A percentile compares a stretch with the other conserved stretches of the same genome.
Conservation (phyloP, 2,113 vertebrate genomes). For the Amphiprion percula region DNA sequence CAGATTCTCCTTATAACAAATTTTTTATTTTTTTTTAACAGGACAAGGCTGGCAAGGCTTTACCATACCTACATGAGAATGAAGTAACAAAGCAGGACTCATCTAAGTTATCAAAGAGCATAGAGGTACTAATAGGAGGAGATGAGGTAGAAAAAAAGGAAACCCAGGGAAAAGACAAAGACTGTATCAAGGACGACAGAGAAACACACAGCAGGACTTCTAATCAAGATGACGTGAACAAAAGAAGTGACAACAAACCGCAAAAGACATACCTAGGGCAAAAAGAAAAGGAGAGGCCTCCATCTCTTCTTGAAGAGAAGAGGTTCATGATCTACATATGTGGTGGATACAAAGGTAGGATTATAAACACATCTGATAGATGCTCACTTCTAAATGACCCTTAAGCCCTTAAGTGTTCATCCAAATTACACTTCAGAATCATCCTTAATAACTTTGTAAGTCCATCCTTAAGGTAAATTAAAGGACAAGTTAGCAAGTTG, state of each 20-base stretch:
- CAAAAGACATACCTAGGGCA: background rate
- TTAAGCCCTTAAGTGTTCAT: no score
- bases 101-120: conserved; percentile 31
- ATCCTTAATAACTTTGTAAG: no score
- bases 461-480: no score
- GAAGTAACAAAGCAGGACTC: background rate
- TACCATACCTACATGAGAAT: background rate
- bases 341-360: conserved; percentile 81
- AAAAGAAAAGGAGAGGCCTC: conserved; percentile 28
- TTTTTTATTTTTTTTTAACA: conserved; percentile 15
- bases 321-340: conserved; percentile 80
- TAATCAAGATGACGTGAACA: background rate
- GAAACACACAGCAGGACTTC: background rate
- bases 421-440: no score
- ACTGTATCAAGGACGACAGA: background rate
- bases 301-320: conserved; percentile 51
- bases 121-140: conserved; percentile 2
- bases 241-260: conserved; percentile 4
- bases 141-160: conserved; percentile 7
- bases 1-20: background rate
- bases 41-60: conserved; percentile 26
- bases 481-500: no score
- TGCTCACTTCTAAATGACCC: background rate
- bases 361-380: background rate
- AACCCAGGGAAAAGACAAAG: no score